Conservation (phyloP, 30 jellyfish, hydroid and myxozoan genomes). For the Morbakka virulenta region DNA sequence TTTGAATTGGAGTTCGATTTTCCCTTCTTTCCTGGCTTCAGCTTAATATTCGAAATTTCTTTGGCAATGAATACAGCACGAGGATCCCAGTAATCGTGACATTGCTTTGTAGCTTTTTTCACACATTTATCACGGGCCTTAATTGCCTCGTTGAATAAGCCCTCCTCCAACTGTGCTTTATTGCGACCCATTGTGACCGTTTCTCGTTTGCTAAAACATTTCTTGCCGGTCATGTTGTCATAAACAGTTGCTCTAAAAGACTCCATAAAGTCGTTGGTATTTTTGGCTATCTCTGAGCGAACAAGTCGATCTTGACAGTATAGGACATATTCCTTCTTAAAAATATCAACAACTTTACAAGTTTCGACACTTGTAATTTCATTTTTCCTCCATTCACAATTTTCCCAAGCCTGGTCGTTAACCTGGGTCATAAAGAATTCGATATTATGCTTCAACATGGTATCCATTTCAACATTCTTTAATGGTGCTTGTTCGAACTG, state of each 20-base stretch:
- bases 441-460: not conserved
- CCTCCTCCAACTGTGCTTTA: not conserved
- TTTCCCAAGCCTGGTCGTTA: not conserved
- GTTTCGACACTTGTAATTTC: not conserved
- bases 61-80: not conserved
- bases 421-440: not conserved
- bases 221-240: not conserved
- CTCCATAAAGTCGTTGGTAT: not conserved
- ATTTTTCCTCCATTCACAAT: not conserved
- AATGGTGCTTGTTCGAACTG: not conserved
- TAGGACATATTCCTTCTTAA: not conserved
- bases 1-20: not conserved
- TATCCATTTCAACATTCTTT: not conserved
- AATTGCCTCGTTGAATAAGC: not conserved
- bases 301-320: not conserved
- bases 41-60: not conserved
- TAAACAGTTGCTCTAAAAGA: not conserved
- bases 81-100: not conserved
- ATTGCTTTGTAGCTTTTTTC: not conserved
- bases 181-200: not conserved
- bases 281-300: not conserved
- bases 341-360: not conserved
- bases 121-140: not conserved
- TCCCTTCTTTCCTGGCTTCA: not conserved
- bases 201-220: not conserved